These are phyloP conservation scores for Orestias chungarensis DNA, from an alignment of 2,797 vertebrate species.

Conservation along the genomic window DNA sequence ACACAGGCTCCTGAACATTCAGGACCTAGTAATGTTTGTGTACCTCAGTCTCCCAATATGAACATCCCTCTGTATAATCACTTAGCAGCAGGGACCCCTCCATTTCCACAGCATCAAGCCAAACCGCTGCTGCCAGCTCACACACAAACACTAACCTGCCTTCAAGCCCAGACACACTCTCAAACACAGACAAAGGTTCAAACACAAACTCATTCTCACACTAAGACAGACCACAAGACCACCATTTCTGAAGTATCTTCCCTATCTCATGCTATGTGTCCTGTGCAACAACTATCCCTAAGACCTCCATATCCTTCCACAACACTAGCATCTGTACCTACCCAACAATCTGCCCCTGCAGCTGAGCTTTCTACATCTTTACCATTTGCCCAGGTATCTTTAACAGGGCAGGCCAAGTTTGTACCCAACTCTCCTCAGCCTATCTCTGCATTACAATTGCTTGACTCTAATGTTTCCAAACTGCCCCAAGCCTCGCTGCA, in stretches of 20 bases:
- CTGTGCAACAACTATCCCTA: constrained; percentile 67
- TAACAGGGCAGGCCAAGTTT: constrained; percentile 67
- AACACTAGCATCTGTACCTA: constrained; percentile 65
- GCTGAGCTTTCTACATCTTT: constrained; percentile 71
- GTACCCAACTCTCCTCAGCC: constrained; percentile 73
- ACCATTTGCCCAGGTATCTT: constrained; percentile 67
- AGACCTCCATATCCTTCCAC: constrained; percentile 71
- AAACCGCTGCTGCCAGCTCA: constrained; percentile 58
- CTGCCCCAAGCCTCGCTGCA: constrained; percentile 79
- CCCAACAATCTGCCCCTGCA: constrained; percentile 62
- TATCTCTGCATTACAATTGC: constrained; percentile 72
- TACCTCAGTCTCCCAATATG: constrained; percentile 59
- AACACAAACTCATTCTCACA: constrained; percentile 63
- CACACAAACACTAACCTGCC: constrained; percentile 64
- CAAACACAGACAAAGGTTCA: constrained; percentile 68
- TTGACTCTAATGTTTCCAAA: constrained; percentile 80
- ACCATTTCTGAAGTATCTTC: constrained; percentile 48
- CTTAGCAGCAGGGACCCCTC: constrained; percentile 54
- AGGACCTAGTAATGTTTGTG: constrained; percentile 40
- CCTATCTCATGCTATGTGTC: constrained; percentile 62
- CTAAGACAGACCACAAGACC: constrained; percentile 61
- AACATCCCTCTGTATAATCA: constrained; percentile 69
- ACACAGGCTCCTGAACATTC: constrained; percentile 51
- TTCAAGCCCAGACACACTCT: constrained; percentile 62
- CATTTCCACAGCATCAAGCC: constrained; percentile 69